A percentile compares a stretch with the other conserved stretches of the same genome.
phyloP scores from a whole-genome alignment of 1,140 invertebrate genomes.

The Camponotus pennsylvanicus region DNA sequence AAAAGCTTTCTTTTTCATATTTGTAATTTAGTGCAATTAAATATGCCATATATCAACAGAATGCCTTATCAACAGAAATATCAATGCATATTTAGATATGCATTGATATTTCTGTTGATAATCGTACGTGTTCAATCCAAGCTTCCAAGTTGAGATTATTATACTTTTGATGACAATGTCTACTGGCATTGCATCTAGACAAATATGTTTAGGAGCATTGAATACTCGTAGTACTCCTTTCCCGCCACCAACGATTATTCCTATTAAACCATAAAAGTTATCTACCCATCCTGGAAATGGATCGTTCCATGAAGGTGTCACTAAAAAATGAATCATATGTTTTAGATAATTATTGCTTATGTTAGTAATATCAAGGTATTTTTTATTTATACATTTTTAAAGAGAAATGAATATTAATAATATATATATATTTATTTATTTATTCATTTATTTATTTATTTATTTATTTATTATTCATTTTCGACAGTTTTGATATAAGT shows the following conservation, averaged over 20 bases:
- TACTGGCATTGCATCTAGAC: slow-evolving; percentile 95
- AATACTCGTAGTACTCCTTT: slow-evolving; percentile 94
- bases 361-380: neutral
- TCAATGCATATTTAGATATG: neutral
- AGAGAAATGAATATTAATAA: too few relatives aligned
- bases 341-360: neutral
- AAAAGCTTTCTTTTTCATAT: too few relatives aligned
- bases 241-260: slow-evolving; percentile 91
- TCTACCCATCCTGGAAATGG: slow-evolving; percentile 95
- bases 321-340: slow-evolving; percentile 79
- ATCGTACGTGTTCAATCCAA: slow-evolving; percentile 88
- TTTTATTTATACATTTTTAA: too few relatives aligned
- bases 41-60: too few relatives aligned
- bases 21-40: neutral
- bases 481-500: too few relatives aligned
- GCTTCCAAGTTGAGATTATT: slow-evolving; percentile 91
- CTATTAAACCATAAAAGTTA: slow-evolving; percentile 97
- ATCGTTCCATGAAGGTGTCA: slow-evolving; percentile 89
- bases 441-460: too few relatives aligned
- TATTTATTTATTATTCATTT: neutral
- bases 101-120: slow-evolving; percentile 4
- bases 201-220: slow-evolving; percentile 88
- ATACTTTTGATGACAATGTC: slow-evolving; percentile 94
- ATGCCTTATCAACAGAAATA: too few relatives aligned
- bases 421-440: too few relatives aligned